Percentiles rank a stretch among this genome's conserved stretches.
These are phyloP conservation scores for Chouioia cunea DNA, from an alignment of 2,888 invertebrate genomes.

Conservation along the genomic window DNA sequence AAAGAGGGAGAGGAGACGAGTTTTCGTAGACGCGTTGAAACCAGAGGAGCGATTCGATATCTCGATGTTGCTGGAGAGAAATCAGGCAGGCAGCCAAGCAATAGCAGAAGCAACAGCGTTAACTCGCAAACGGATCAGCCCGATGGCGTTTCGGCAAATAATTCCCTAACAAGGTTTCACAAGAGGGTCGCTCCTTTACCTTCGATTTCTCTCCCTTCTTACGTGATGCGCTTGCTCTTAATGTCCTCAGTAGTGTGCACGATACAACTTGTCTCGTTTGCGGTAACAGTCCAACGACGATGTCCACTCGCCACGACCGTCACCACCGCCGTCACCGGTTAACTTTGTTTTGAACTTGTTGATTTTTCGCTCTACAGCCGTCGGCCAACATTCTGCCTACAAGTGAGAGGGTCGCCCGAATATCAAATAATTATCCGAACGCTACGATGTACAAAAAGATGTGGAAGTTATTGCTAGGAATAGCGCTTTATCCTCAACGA, in stretches of 20 bases:
- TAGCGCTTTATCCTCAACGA: no score
- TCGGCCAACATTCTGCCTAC: no score
- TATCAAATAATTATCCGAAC: no score
- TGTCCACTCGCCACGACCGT: no score
- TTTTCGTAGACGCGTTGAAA: slow-evolving; percentile 15
- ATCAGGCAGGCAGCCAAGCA: neutral
- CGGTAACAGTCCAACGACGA: no score
- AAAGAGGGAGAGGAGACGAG: neutral
- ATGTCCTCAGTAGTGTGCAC: neutral
- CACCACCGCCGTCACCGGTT: no score
- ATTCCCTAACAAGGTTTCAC: slow-evolving; percentile 45
- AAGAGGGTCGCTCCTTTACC: slow-evolving; percentile 30
- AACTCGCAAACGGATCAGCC: slow-evolving; percentile 44
- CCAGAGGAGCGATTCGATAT: slow-evolving; percentile 16
- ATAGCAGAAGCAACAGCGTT: slow-evolving; percentile 14
- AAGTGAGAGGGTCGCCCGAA: no score
- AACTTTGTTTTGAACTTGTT: no score
- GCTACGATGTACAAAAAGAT: no score
- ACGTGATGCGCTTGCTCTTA: neutral
- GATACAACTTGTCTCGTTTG: no score
- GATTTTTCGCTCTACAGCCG: no score
- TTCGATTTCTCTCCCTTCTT: slow-evolving; percentile 18
- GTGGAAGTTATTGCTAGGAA: no score
- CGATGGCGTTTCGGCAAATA: slow-evolving; percentile 45
- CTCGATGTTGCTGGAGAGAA: neutral